These are phyloP conservation scores for Scaptomyza cyrtandrae DNA, from an alignment of 2,888 invertebrate genomes.

Conservation along the genomic window DNA sequence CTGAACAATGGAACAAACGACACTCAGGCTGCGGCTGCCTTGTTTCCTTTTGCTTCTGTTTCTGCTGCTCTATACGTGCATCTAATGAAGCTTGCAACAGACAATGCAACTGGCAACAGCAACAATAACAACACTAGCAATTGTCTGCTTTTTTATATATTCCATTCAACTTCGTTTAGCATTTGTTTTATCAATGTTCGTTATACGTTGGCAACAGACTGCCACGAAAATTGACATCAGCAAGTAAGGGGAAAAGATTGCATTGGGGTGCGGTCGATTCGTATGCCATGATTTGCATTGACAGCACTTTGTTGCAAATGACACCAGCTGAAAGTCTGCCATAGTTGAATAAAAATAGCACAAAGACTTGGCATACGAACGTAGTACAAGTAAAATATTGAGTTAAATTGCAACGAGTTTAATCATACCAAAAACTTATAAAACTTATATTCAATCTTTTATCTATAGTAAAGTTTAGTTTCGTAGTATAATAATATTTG, in stretches of 20 bases:
- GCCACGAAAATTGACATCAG: constrained; percentile 53
- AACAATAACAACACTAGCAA: constrained; percentile 30
- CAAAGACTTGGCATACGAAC: background rate
- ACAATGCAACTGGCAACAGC: constrained; percentile 38
- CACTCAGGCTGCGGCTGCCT: constrained; percentile 11
- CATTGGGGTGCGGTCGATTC: constrained; percentile 37
- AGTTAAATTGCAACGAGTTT: background rate
- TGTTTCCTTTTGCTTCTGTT: constrained; percentile 1
- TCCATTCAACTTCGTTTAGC: constrained; percentile 49
- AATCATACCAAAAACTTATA: no score
- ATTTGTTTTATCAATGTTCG: constrained; percentile 53
- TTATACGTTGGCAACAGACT: constrained; percentile 52
- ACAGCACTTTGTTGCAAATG: constrained; percentile 34
- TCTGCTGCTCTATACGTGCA: constrained; percentile 23
- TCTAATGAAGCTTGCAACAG: constrained; percentile 68
- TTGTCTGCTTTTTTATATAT: constrained; percentile 52
- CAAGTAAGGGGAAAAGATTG: constrained; percentile 17
- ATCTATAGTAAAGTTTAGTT: no score
- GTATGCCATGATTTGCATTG: constrained; percentile 52
- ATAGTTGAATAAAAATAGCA: background rate
- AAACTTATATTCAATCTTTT: no score
- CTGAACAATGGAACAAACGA: constrained; percentile 12
- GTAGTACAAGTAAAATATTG: no score
- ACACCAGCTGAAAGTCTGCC: constrained; percentile 21
- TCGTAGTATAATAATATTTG: no score